phyloP scores from a whole-genome alignment of 2,888 invertebrate species.

The Leptinotarsa haldemani region DNA sequence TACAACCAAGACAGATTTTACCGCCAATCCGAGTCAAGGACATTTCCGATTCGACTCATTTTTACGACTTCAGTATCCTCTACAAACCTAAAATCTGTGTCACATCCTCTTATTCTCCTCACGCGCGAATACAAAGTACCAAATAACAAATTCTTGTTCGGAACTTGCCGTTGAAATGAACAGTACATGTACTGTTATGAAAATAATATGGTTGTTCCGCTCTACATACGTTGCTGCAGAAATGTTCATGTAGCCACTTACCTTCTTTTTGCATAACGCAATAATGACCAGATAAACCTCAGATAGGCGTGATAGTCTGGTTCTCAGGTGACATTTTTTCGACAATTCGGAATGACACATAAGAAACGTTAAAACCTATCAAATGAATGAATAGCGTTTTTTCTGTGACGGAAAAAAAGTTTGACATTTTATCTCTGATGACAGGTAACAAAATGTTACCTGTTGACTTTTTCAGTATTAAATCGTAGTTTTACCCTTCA shows the following conservation, averaged over 20 bases:
- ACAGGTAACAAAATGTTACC: too few relatives aligned
- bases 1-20: too few relatives aligned
- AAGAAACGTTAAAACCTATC: too few relatives aligned
- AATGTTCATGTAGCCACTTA: constrained; percentile 1
- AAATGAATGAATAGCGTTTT: too few relatives aligned
- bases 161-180: constrained; percentile 16
- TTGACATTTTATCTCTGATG: too few relatives aligned
- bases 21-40: too few relatives aligned
- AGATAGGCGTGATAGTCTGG: not conserved
- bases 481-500: too few relatives aligned
- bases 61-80: not conserved
- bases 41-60: too few relatives aligned
- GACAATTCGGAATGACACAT: too few relatives aligned
- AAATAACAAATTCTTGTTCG: constrained; percentile 16
- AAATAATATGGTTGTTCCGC: constrained; percentile 19
- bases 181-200: constrained; percentile 20
- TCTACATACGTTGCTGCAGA: constrained; percentile 11
- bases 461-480: too few relatives aligned
- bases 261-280: constrained; percentile 18
- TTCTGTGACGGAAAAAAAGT: too few relatives aligned
- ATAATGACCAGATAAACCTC: not conserved
- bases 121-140: not conserved
- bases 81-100: not conserved
- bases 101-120: constrained; percentile 10
- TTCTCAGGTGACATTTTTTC: too few relatives aligned